Evolutionary conservation across 2,888 invertebrate genomes (phyloP).

Genomic region (Macropis europaea): DNA sequence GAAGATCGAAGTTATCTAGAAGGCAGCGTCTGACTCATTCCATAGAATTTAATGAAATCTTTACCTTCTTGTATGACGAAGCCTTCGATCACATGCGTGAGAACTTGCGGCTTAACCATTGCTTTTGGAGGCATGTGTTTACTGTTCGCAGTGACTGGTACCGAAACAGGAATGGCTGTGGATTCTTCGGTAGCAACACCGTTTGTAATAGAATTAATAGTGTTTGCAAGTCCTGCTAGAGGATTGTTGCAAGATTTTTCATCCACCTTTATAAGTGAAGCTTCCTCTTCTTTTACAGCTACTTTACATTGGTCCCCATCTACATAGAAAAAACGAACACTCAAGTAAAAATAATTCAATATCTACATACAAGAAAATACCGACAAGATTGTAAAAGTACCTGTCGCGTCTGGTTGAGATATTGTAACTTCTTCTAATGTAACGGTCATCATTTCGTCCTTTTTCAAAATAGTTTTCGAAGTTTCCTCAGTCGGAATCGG

Average conservation of each 20-base stretch:
- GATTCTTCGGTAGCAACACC: conserved; percentile 71
- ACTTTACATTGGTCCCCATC: conserved; percentile 67
- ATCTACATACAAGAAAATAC: not conserved
- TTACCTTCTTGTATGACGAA: conserved; percentile 96
- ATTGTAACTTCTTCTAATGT: conserved; percentile 54
- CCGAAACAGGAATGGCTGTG: conserved; percentile 49
- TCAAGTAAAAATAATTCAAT: not conserved
- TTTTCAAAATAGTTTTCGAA: conserved; percentile 57
- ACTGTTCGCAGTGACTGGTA: conserved; percentile 67
- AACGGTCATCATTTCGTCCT: conserved; percentile 61
- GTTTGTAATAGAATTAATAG: conserved; percentile 77
- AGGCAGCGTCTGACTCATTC: no score
- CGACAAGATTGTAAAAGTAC: conserved; percentile 14
- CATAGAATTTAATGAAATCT: not conserved
- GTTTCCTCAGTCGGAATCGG: conserved; percentile 59
- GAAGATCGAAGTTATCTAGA: no score
- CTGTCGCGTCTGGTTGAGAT: conserved; percentile 50
- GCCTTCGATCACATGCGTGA: conserved; percentile 98
- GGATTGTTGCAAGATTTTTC: conserved; percentile 78
- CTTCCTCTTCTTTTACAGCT: conserved; percentile 71
- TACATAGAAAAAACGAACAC: conserved; percentile 28
- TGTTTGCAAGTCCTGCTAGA: conserved; percentile 75
- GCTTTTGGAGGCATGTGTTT: conserved; percentile 87
- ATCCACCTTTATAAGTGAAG: conserved; percentile 67
- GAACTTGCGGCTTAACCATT: conserved; percentile 96